A percentile compares a stretch with the other conserved stretches of the same genome.
Conservation (phyloP, 2,797 vertebrate species). For the Miichthys miiuy region DNA sequence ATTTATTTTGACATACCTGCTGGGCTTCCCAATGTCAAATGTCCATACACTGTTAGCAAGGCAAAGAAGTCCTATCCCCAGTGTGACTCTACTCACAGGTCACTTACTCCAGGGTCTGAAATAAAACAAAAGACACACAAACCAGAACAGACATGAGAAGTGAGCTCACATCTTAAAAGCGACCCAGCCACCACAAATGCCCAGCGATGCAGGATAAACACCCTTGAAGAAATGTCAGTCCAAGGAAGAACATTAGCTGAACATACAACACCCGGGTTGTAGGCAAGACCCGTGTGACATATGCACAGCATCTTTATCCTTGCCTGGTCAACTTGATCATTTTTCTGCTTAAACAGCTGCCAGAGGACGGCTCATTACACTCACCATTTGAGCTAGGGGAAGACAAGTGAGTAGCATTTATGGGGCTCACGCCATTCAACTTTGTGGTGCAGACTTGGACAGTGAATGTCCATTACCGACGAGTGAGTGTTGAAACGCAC, state of each 20-base stretch:
- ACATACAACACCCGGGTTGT: constrained; percentile 21
- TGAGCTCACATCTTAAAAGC: constrained; percentile 56
- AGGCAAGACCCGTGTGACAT: constrained; percentile 51
- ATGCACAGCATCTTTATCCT: constrained; percentile 51
- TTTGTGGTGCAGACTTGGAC: constrained; percentile 4
- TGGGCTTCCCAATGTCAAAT: constrained; percentile 60
- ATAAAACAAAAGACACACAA: constrained; percentile 67
- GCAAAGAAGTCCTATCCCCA: constrained; percentile 49
- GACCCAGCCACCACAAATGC: constrained; percentile 63
- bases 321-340: constrained; percentile 69
- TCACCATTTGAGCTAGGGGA: constrained; percentile 53
- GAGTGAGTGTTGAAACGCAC: constrained; percentile 10
- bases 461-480: constrained; percentile 1
- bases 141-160: constrained; percentile 67
- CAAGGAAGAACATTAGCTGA: constrained; percentile 54
- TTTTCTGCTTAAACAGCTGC: constrained; percentile 73
- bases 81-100: constrained; percentile 66
- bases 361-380: constrained; percentile 75
- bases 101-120: constrained; percentile 74
- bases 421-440: constrained; percentile 12
- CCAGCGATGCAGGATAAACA: constrained; percentile 75
- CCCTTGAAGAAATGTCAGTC: constrained; percentile 72
- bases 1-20: constrained; percentile 70
- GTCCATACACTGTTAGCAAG: constrained; percentile 54
- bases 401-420: constrained; percentile 58